Conservation (phyloP, 1,140 invertebrate species). For the Heliothis virescens region DNA sequence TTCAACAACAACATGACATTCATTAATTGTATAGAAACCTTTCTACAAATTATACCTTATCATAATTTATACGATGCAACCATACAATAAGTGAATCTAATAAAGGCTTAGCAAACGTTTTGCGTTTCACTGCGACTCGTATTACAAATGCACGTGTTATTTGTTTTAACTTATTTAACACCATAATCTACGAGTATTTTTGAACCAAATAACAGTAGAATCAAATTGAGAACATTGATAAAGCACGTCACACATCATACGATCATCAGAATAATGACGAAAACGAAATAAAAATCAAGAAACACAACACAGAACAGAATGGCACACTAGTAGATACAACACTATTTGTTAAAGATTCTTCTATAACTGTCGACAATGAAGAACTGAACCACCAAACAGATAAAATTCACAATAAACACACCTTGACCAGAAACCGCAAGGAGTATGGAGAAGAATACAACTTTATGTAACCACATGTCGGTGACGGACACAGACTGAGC, state of each 20-base stretch:
- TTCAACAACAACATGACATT: too few species aligned
- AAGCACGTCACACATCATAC: background rate
- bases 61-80: background rate
- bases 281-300: background rate
- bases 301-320: background rate
- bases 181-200: background rate
- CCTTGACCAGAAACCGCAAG: slow-evolving; percentile 42
- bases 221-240: too few species aligned
- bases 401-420: slow-evolving; percentile 21
- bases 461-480: slow-evolving; percentile 44
- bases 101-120: slow-evolving; percentile 1
- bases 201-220: background rate
- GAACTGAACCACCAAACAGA: background rate
- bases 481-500: slow-evolving; percentile 17
- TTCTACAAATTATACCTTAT: background rate
- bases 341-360: background rate
- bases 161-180: background rate
- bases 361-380: background rate
- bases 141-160: slow-evolving; percentile 23
- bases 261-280: background rate
- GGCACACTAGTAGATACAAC: background rate
- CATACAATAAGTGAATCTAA: background rate
- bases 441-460: slow-evolving; percentile 27
- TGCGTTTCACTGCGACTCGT: slow-evolving; percentile 6
- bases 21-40: background rate